Percentiles rank a stretch among this genome's conserved stretches.
Conservation (phyloP, 2,797 vertebrate genomes). For the Ambastaia sidthimunki region DNA sequence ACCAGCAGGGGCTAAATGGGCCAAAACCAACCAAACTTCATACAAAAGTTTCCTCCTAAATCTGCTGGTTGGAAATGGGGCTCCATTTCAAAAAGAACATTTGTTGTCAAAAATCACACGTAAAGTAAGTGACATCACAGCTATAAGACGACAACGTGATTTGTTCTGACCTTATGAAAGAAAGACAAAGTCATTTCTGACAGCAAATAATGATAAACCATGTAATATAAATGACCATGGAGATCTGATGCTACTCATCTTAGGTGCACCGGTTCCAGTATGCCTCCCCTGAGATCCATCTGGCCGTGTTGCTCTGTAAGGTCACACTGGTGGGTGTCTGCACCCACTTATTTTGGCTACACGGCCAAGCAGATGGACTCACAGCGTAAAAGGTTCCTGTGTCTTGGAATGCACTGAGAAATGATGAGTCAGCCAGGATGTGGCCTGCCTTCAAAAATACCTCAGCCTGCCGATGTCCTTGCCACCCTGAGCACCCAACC, state of each 20-base stretch:
- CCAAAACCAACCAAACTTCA: background rate
- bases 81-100: background rate
- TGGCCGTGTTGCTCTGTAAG: slow-evolving; percentile 11
- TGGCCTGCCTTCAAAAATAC: slow-evolving; percentile 34
- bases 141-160: background rate
- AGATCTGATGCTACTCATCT: slow-evolving; percentile 22
- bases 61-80: background rate
- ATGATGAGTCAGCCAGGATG: slow-evolving; percentile 45
- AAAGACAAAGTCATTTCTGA: slow-evolving; percentile 25
- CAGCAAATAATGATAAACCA: slow-evolving; percentile 22
- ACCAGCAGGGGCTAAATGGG: background rate
- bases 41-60: background rate
- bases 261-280: background rate
- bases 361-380: slow-evolving; percentile 39
- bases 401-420: slow-evolving; percentile 37
- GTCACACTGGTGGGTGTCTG: slow-evolving; percentile 27
- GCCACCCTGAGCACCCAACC: slow-evolving; percentile 23
- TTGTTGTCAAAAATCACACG: background rate
- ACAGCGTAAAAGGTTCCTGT: slow-evolving; percentile 27
- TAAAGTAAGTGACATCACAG: background rate
- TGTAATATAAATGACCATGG: background rate
- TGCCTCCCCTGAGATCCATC: slow-evolving; percentile 44
- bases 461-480: slow-evolving; percentile 27
- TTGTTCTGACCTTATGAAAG: slow-evolving; percentile 14
- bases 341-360: slow-evolving; percentile 38